These are phyloP conservation scores for Heterochromis multidens DNA, from an alignment of 2,113 vertebrate genomes.

Conservation along the genomic window DNA sequence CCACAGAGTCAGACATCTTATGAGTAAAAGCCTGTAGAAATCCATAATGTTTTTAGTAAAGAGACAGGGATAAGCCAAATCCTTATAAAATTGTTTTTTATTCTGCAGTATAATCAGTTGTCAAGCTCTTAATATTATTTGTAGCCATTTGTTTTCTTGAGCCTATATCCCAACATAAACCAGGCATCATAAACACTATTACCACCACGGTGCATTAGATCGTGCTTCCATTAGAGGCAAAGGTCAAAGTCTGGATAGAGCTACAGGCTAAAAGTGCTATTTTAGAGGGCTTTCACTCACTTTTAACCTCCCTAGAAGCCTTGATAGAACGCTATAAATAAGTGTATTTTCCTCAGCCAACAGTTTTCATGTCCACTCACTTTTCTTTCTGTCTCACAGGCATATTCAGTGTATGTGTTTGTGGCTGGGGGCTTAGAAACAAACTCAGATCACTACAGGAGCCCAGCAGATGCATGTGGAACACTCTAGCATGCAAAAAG, in stretches of 20 bases:
- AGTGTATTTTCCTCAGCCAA: conserved; percentile 5
- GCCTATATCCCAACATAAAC: not conserved
- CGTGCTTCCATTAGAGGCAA: not conserved
- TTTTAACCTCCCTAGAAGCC: conserved; percentile 10
- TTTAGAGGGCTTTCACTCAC: not conserved
- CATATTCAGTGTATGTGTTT: not conserved
- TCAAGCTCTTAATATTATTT: not conserved
- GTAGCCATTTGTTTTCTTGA: not conserved
- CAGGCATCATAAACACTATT: not conserved
- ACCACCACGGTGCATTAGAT: not conserved
- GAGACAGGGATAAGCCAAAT: not conserved
- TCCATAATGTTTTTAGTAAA: not conserved
- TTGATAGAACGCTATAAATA: conserved; percentile 6
- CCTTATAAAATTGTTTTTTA: not conserved
- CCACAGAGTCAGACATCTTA: not conserved
- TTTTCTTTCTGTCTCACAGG: not conserved
- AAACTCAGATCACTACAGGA: conserved; percentile 1
- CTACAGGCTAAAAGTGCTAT: not conserved
- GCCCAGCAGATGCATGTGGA: conserved; percentile 28
- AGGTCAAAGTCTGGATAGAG: conserved; percentile 4
- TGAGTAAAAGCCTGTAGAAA: not conserved
- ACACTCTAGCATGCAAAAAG: conserved; percentile 1
- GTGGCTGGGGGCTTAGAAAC: not conserved
- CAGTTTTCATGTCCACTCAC: conserved; percentile 18
- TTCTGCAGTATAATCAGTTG: not conserved